phyloP scores from a whole-genome alignment of 2,797 vertebrate genomes.

The Xiphorhynchus erythropygius region DNA sequence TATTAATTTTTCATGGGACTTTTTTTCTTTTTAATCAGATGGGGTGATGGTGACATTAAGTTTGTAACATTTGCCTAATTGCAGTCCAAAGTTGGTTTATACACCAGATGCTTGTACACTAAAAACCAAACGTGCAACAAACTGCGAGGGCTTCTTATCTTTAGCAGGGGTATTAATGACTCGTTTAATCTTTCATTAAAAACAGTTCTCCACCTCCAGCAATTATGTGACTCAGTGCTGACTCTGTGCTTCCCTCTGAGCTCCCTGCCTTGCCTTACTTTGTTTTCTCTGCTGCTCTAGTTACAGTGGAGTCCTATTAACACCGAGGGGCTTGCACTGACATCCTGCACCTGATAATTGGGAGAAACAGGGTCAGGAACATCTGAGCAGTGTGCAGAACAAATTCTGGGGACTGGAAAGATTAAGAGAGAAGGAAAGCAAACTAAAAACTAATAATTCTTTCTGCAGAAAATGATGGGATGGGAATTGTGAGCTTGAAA shows the following conservation, averaged over 20 bases:
- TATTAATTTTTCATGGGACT: conserved; percentile 20
- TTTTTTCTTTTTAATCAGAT: not conserved
- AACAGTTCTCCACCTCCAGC: not conserved
- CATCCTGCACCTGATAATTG: not conserved
- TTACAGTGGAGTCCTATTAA: not conserved
- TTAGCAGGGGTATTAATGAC: not conserved
- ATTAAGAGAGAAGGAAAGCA: not conserved
- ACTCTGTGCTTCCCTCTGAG: not conserved
- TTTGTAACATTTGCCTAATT: not conserved
- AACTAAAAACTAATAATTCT: not conserved
- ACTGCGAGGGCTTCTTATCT: not conserved
- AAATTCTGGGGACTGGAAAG: not conserved
- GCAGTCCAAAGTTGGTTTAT: not conserved
- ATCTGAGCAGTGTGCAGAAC: not conserved
- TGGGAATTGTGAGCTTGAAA: not conserved
- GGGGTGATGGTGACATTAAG: not conserved
- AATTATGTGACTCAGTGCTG: not conserved
- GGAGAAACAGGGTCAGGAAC: not conserved
- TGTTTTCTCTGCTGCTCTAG: not conserved
- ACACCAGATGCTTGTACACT: not conserved
- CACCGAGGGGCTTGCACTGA: not conserved
- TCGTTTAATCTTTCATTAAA: not conserved
- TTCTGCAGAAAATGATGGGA: not conserved
- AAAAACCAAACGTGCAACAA: not conserved
- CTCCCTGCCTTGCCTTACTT: not conserved